These are phyloP conservation scores for Drosophila subquinaria DNA, from an alignment of 2,888 invertebrate genomes.

Conservation along the genomic window DNA sequence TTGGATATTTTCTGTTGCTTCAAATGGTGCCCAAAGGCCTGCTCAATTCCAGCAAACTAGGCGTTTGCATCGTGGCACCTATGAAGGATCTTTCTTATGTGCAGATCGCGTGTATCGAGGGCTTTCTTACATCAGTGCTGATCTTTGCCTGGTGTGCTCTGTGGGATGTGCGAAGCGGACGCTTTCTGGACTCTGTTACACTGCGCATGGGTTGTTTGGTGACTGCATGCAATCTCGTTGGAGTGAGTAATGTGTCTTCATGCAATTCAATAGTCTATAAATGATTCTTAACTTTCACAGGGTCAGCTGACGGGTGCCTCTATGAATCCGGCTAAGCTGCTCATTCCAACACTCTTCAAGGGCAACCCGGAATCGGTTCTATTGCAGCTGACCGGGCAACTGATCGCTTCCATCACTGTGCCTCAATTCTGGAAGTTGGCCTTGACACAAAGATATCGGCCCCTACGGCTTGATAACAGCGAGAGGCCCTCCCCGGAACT, in stretches of 20 bases:
- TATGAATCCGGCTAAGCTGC: conserved; percentile 89
- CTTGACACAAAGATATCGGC: conserved; percentile 30
- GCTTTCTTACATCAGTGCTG: conserved; percentile 49
- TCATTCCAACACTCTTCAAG: conserved; percentile 90
- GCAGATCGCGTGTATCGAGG: conserved; percentile 56
- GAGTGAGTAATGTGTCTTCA: conserved; percentile 46
- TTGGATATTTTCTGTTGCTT: conserved; percentile 53
- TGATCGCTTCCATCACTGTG: conserved; percentile 84
- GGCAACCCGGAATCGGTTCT: conserved; percentile 89
- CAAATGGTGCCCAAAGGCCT: conserved; percentile 45
- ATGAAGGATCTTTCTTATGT: conserved; percentile 31
- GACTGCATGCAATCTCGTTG: conserved; percentile 54
- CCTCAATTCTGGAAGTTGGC: conserved; percentile 84
- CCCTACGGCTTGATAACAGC: conserved; percentile 2
- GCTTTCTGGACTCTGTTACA: conserved; percentile 65
- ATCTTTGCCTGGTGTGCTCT: conserved; percentile 68
- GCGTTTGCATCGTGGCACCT: conserved; percentile 49
- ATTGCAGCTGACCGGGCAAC: conserved; percentile 89
- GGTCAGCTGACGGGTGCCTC: conserved; percentile 87
- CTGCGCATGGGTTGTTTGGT: conserved; percentile 65
- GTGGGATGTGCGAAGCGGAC: conserved; percentile 69
- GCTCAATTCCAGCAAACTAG: conserved; percentile 32
- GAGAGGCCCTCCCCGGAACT: conserved; percentile 11
- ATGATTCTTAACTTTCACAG: conserved; percentile 23
- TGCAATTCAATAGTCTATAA: background rate